Evolutionary conservation across 2,888 invertebrate species (phyloP).

Genomic region (Drosophila hamatofila): DNA sequence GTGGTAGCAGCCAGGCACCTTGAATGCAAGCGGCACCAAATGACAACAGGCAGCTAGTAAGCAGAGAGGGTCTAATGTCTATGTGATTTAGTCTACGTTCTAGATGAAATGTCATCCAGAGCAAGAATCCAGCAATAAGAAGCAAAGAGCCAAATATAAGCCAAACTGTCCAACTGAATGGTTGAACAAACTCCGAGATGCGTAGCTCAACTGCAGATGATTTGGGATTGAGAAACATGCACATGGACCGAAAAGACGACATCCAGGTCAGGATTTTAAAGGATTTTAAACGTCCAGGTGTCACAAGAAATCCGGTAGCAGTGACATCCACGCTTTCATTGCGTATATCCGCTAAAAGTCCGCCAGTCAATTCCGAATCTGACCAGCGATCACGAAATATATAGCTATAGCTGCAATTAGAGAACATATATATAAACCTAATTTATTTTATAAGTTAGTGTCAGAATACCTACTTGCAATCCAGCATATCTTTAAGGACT

Average conservation of each 20-base stretch:
- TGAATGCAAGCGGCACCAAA: conserved; percentile 86
- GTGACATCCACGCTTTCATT: conserved; percentile 70
- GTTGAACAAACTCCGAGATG: conserved; percentile 87
- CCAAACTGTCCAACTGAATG: conserved; percentile 87
- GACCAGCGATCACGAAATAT: conserved; percentile 72
- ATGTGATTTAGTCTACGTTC: conserved; percentile 51
- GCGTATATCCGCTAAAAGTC: conserved; percentile 72
- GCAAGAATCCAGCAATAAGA: conserved; percentile 77
- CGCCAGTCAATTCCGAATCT: conserved; percentile 69
- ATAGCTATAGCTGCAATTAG: conserved; percentile 59
- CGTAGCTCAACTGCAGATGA: conserved; percentile 86
- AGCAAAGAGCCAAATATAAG: conserved; percentile 84
- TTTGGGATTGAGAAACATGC: conserved; percentile 87
- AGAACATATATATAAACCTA: not conserved
- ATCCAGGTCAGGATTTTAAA: conserved; percentile 56
- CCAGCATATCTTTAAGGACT: conserved; percentile 68
- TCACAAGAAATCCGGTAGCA: conserved; percentile 53
- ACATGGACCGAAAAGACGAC: conserved; percentile 83
- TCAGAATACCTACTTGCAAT: no score
- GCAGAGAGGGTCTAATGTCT: conserved; percentile 71
- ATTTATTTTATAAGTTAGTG: no score
- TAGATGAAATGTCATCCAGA: conserved; percentile 82
- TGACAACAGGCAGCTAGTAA: conserved; percentile 83
- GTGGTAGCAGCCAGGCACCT: conserved; percentile 85
- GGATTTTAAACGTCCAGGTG: conserved; percentile 54